Evolutionary conservation across 2,797 vertebrate genomes (phyloP).

Genomic region (Tangara arthus): DNA sequence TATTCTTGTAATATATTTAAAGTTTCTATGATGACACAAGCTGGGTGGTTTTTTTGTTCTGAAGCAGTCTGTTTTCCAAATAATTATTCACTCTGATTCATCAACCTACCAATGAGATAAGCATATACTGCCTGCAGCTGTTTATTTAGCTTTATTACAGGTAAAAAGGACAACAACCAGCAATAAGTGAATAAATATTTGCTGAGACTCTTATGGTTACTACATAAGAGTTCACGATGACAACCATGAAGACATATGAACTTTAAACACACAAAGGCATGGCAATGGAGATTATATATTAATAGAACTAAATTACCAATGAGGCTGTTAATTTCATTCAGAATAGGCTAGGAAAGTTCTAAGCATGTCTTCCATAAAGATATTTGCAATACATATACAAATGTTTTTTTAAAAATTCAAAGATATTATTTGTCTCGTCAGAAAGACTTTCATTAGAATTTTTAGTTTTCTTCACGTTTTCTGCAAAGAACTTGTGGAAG

Average conservation of each 20-base stretch:
- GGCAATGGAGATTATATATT: background rate
- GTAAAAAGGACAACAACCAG: constrained; percentile 28
- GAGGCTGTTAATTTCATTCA: background rate
- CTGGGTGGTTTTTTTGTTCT: constrained; percentile 31
- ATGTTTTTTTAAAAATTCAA: background rate
- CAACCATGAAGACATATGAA: background rate
- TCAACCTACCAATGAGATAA: constrained; percentile 8
- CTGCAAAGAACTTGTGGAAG: background rate
- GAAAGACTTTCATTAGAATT: background rate
- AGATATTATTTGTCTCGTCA: background rate
- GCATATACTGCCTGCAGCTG: background rate
- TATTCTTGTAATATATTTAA: constrained; percentile 22
- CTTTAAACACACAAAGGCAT: constrained; percentile 30
- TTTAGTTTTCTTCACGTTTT: background rate
- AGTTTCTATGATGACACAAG: constrained; percentile 4
- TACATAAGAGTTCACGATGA: background rate
- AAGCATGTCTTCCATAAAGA: background rate
- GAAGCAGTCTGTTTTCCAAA: constrained; percentile 43
- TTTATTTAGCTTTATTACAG: constrained; percentile 60
- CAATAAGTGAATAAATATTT: constrained; percentile 50
- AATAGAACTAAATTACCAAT: background rate
- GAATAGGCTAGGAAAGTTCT: background rate
- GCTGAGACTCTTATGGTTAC: background rate
- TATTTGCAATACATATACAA: background rate
- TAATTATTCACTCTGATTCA: constrained; percentile 52